Evolutionary conservation across 2,797 vertebrate genomes (phyloP).

Genomic region (Taeniopygia guttata): DNA sequence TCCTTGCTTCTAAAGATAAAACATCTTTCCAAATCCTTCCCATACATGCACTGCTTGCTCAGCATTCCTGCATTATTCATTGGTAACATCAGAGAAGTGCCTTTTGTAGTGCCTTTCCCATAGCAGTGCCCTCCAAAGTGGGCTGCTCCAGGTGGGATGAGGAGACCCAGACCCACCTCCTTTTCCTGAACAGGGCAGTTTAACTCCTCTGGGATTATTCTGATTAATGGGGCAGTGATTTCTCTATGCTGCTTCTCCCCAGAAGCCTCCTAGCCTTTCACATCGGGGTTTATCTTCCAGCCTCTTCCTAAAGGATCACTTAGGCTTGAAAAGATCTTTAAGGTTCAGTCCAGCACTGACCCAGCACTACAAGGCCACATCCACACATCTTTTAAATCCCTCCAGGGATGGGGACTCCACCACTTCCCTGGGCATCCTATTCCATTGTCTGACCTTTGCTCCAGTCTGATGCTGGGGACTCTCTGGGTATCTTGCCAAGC

Average conservation of each 20-base stretch:
- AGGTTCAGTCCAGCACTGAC: neutral
- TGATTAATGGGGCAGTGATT: neutral
- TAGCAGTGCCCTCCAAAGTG: neutral
- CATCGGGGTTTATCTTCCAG: neutral
- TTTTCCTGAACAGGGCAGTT: neutral
- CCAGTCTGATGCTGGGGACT: neutral
- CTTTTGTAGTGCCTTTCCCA: neutral
- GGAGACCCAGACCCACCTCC: neutral
- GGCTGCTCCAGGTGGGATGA: neutral
- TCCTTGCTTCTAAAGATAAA: slow-evolving; percentile 35
- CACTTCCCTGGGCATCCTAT: neutral
- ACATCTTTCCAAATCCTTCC: neutral
- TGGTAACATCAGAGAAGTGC: neutral
- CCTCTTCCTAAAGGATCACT: neutral
- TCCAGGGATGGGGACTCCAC: neutral
- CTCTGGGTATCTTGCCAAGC: neutral
- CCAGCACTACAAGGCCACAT: neutral
- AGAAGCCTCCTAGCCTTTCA: neutral
- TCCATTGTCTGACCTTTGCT: neutral
- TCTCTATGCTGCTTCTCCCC: neutral
- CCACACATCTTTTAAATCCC: neutral
- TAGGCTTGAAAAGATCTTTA: neutral
- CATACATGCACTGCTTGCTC: neutral
- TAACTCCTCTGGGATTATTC: neutral
- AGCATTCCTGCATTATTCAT: slow-evolving; percentile 13